Evolutionary conservation across 2,797 vertebrate genomes (phyloP).

Genomic region (Masticophis lateralis): DNA sequence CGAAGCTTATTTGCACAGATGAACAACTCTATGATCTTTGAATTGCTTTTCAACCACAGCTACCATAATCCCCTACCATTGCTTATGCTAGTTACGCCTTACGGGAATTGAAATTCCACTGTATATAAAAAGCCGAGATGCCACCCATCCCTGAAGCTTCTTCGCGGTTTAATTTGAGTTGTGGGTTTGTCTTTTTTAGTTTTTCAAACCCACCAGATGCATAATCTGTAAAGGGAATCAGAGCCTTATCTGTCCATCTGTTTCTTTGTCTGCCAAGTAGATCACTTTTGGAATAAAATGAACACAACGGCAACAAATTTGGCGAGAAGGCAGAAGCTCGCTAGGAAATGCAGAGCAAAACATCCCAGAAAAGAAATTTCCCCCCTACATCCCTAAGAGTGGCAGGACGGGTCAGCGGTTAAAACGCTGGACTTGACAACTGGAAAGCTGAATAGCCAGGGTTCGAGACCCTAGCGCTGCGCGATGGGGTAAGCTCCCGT

Average conservation of each 20-base stretch:
- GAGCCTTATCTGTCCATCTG: neutral
- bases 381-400: neutral
- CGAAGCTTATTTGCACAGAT: neutral
- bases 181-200: neutral
- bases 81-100: neutral
- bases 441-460: neutral
- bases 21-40: neutral
- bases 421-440: no score
- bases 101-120: neutral
- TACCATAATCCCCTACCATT: neutral
- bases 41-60: neutral
- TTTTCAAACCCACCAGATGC: neutral
- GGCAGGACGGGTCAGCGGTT: neutral
- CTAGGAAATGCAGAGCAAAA: neutral
- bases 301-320: neutral
- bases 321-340: neutral
- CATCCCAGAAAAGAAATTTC: neutral
- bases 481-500: no score
- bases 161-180: neutral
- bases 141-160: neutral
- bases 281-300: neutral
- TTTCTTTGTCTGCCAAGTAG: neutral
- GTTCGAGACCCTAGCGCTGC: no score
- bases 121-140: neutral
- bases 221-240: neutral